Conservation (phyloP, 1,140 invertebrate species). For the Galleria mellonella region DNA sequence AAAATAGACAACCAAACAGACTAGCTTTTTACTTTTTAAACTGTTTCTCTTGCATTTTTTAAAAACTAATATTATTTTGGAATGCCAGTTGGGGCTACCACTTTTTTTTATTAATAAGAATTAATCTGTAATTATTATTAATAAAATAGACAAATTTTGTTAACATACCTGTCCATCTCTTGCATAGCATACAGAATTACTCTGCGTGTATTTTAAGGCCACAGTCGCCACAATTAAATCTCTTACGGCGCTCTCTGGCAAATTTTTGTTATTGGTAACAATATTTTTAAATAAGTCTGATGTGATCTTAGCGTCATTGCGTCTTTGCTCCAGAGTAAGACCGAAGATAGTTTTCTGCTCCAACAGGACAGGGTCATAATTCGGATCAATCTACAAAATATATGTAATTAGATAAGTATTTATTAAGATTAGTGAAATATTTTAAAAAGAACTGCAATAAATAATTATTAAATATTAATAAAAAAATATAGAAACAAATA, state of each 20-base stretch:
- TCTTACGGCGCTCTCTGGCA: slow-evolving; percentile 85
- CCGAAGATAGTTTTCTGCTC: slow-evolving; percentile 95
- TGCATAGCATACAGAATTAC: slow-evolving; percentile 95
- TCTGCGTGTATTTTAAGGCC: slow-evolving; percentile 98
- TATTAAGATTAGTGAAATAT: too few relatives aligned
- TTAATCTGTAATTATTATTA: too few relatives aligned
- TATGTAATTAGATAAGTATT: not conserved
- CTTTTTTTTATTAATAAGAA: too few relatives aligned
- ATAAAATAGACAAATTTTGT: too few relatives aligned
- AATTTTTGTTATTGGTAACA: slow-evolving; percentile 82
- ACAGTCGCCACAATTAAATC: slow-evolving; percentile 97
- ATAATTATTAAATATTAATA: too few relatives aligned
- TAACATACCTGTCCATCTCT: slow-evolving; percentile 60
- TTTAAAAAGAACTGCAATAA: too few relatives aligned
- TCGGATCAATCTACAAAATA: slow-evolving; percentile 87
- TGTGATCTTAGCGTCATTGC: slow-evolving; percentile 93
- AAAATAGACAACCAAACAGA: too few relatives aligned
- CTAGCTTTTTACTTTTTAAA: too few relatives aligned
- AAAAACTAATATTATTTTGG: too few relatives aligned
- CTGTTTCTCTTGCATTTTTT: too few relatives aligned
- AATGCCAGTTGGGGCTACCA: too few relatives aligned
- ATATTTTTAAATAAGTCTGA: slow-evolving; percentile 88
- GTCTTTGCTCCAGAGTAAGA: slow-evolving; percentile 91
- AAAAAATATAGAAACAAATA: too few relatives aligned
- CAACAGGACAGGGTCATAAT: slow-evolving; percentile 85